A percentile compares a stretch with the other conserved stretches of the same genome.
These are phyloP conservation scores for Arrhopalites spinosus DNA, from an alignment of 2,888 invertebrate genomes.

Conservation along the genomic window DNA sequence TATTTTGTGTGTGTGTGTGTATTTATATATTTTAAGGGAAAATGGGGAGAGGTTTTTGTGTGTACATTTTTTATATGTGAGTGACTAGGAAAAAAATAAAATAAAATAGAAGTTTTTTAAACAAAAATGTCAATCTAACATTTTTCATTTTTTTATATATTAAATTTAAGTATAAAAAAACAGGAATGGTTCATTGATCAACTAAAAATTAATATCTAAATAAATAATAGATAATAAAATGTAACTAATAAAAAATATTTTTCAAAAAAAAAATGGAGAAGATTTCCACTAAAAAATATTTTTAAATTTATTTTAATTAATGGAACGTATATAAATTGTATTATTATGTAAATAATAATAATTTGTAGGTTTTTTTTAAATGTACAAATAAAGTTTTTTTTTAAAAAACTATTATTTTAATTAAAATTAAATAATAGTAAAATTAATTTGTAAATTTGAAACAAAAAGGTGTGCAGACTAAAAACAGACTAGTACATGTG, in stretches of 20 bases:
- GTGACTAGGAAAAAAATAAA: constrained; percentile 12
- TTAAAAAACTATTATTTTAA: no score
- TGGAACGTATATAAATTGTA: no score
- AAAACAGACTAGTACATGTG: constrained; percentile 39
- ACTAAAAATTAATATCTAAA: no score
- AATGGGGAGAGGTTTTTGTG: neutral
- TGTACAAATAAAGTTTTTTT: no score
- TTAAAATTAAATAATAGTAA: no score
- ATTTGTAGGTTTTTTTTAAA: no score
- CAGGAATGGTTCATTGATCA: constrained; percentile 14
- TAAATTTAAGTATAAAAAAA: neutral
- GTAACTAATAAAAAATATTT: no score
- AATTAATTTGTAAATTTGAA: neutral
- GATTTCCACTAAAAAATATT: no score
- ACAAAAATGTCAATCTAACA: neutral
- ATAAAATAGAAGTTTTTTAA: constrained; percentile 1
- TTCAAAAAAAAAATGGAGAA: no score
- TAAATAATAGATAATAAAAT: no score
- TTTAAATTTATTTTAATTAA: no score
- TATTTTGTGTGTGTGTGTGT: constrained; percentile 1
- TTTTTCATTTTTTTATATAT: neutral
- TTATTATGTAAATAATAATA: no score
- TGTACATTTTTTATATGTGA: neutral
- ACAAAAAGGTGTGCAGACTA: constrained; percentile 36
- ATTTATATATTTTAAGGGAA: neutral